Conservation (phyloP, 2,797 vertebrate genomes). For the Chanos chanos region DNA sequence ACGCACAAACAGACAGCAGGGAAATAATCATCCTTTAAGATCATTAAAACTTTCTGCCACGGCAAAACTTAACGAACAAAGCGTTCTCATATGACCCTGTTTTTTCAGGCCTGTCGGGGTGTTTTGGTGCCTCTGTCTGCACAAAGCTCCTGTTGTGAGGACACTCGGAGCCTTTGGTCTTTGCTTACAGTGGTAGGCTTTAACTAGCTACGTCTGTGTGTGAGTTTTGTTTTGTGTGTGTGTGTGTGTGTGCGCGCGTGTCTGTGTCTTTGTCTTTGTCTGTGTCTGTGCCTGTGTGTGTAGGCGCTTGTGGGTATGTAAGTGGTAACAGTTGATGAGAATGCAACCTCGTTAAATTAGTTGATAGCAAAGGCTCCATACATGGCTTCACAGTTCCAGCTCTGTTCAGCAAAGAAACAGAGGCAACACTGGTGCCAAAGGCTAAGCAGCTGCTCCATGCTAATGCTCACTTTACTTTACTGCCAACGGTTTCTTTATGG, state of each 20-base stretch:
- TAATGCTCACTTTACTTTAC: too few species aligned
- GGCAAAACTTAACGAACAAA: not conserved
- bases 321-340: not conserved
- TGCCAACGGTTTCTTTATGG: too few species aligned
- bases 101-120: too few species aligned
- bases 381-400: too few species aligned
- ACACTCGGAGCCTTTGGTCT: too few species aligned
- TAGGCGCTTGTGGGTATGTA: not conserved
- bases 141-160: too few species aligned
- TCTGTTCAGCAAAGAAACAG: not conserved
- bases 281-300: not conserved
- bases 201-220: too few species aligned
- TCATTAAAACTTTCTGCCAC: constrained; percentile 9
- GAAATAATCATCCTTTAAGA: not conserved
- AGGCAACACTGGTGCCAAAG: not conserved
- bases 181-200: too few species aligned
- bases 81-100: not conserved
- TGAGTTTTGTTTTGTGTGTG: too few species aligned
- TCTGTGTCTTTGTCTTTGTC: too few species aligned
- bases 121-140: too few species aligned
- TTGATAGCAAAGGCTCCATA: constrained; percentile 9
- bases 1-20: not conserved
- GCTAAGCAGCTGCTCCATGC: not conserved
- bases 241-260: not conserved
- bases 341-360: constrained; percentile 24